phyloP scores from a whole-genome alignment of 2,113 vertebrate genomes.

The Chunga burmeisteri region DNA sequence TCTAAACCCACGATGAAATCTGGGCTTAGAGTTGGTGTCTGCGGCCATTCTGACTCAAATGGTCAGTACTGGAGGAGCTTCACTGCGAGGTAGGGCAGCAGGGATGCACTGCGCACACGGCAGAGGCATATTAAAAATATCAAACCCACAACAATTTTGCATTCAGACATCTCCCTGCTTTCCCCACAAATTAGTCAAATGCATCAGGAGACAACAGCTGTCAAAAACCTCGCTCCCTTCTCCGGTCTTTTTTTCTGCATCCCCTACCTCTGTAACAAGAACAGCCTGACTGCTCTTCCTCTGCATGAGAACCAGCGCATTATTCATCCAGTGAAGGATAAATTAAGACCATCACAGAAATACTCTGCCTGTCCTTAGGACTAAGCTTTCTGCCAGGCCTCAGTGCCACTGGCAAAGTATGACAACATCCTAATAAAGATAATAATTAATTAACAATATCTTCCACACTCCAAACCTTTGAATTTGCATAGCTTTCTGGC shows the following conservation, averaged over 20 bases:
- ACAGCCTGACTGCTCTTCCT: not conserved
- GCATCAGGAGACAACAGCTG: not conserved
- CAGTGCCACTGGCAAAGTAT: not conserved
- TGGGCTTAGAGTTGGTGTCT: not conserved
- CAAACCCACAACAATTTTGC: not conserved
- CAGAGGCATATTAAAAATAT: not conserved
- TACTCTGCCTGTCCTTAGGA: not conserved
- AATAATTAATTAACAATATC: not conserved
- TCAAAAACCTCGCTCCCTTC: not conserved
- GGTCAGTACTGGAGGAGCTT: not conserved
- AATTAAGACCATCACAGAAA: not conserved
- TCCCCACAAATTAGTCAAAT: not conserved
- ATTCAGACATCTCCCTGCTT: not conserved
- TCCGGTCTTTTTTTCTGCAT: not conserved
- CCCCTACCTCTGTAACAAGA: not conserved
- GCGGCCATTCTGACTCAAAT: rapidly evolving
- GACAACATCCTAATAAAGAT: constrained; percentile 2
- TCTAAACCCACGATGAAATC: not conserved
- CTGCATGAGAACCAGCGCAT: not conserved
- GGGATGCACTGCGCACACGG: not conserved
- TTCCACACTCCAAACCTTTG: not conserved
- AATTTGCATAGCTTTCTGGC: not conserved
- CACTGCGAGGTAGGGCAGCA: not conserved
- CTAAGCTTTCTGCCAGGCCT: constrained; percentile 3
- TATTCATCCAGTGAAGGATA: not conserved